phyloP scores from a whole-genome alignment of 2,113 vertebrate genomes.

The Poeciliopsis occidentalis region DNA sequence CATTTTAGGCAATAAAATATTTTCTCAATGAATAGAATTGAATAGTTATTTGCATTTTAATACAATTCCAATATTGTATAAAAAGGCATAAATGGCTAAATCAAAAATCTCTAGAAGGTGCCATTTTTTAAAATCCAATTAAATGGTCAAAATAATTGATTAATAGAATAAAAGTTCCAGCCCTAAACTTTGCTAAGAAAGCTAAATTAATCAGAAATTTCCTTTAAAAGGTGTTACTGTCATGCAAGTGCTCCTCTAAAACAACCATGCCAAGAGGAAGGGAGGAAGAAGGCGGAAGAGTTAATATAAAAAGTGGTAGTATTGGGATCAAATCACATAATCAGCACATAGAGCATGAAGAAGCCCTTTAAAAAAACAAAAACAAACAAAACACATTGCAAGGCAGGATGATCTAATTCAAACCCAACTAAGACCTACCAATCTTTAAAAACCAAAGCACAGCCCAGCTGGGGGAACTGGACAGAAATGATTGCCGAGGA shows the following conservation, averaged over 20 bases:
- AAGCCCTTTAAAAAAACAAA: slow-evolving; percentile 43
- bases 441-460: slow-evolving; percentile 60
- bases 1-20: too few species aligned
- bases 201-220: slow-evolving; percentile 32
- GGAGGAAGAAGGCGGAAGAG: slow-evolving; percentile 38
- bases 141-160: too few species aligned
- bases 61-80: too few species aligned
- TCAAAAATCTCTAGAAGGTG: too few species aligned
- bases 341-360: slow-evolving; percentile 6
- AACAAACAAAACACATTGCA: slow-evolving; percentile 67
- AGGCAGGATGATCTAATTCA: slow-evolving; percentile 85
- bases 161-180: too few species aligned
- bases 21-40: too few species aligned
- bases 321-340: slow-evolving; percentile 38
- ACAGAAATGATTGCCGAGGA: slow-evolving; percentile 54
- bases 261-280: slow-evolving; percentile 28
- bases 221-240: slow-evolving; percentile 11
- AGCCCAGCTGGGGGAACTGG: slow-evolving; percentile 41
- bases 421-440: slow-evolving; percentile 50
- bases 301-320: slow-evolving; percentile 18
- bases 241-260: slow-evolving; percentile 44
- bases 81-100: too few species aligned
- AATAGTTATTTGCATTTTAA: too few species aligned
- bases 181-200: slow-evolving; percentile 31
- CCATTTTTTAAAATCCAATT: too few species aligned